phyloP scores from a whole-genome alignment of 2,888 invertebrate species.

The Lasiommata megera region DNA sequence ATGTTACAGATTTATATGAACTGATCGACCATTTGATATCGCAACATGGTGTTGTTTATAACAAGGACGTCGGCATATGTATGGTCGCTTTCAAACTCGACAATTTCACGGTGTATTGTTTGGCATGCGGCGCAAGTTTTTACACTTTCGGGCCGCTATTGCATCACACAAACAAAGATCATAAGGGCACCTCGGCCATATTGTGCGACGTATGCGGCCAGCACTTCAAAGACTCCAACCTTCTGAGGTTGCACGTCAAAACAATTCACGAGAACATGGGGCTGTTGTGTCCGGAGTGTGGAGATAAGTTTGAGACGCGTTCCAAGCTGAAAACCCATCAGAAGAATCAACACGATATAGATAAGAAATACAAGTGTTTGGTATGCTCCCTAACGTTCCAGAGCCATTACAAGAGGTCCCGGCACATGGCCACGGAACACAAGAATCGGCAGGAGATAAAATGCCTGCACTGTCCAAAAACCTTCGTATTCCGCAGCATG shows the following conservation, averaged over 20 bases:
- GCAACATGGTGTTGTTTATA: constrained; percentile 55
- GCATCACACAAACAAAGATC: constrained; percentile 70
- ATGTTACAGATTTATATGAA: constrained; percentile 56
- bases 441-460: constrained; percentile 65
- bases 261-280: constrained; percentile 61
- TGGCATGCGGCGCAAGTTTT: constrained; percentile 61
- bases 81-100: constrained; percentile 70
- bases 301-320: constrained; percentile 72
- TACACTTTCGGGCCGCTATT: constrained; percentile 67
- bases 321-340: constrained; percentile 74
- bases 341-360: constrained; percentile 62
- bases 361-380: constrained; percentile 77
- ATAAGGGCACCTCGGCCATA: constrained; percentile 66
- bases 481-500: constrained; percentile 69
- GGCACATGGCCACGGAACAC: constrained; percentile 68
- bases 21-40: constrained; percentile 62
- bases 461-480: constrained; percentile 69
- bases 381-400: constrained; percentile 63
- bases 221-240: constrained; percentile 61
- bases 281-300: constrained; percentile 63
- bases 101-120: constrained; percentile 57
- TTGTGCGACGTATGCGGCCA: constrained; percentile 71
- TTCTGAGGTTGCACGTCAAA: constrained; percentile 61
- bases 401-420: constrained; percentile 64
- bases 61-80: constrained; percentile 65